Conservation (phyloP, 2,888 invertebrate species). For the Eucriotettix oculatus region DNA sequence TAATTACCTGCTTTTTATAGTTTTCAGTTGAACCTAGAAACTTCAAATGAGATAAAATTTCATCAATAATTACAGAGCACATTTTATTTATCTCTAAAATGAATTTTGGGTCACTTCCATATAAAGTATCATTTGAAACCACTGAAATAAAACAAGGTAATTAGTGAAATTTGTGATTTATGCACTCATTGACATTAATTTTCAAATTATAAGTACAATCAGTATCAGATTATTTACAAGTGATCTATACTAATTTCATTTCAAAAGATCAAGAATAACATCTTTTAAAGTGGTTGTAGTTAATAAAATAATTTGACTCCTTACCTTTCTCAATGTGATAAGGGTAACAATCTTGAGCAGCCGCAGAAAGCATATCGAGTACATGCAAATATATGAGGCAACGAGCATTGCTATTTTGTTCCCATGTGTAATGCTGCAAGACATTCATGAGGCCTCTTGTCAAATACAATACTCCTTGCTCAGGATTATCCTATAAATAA, state of each 20-base stretch:
- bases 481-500: slow-evolving; percentile 60
- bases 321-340: slow-evolving; percentile 72
- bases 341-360: slow-evolving; percentile 66
- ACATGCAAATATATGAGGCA: slow-evolving; percentile 55
- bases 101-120: slow-evolving; percentile 79
- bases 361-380: slow-evolving; percentile 59
- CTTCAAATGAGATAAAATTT: slow-evolving; percentile 53
- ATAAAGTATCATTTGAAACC: slow-evolving; percentile 82
- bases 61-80: slow-evolving; percentile 57
- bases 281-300: not conserved
- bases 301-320: not conserved
- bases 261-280: no score
- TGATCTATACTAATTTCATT: no score
- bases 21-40: slow-evolving; percentile 46
- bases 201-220: not conserved
- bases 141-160: slow-evolving; percentile 36
- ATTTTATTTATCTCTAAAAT: slow-evolving; percentile 61
- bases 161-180: not conserved
- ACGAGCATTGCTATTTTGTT: slow-evolving; percentile 45
- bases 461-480: slow-evolving; percentile 69
- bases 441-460: slow-evolving; percentile 66
- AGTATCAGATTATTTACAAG: no score
- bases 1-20: slow-evolving; percentile 39
- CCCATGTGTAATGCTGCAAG: slow-evolving; percentile 57
- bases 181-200: not conserved